Base-by-base conservation (phyloP, 2,113 vertebrate species). In the Petaurus breviceps region DNA sequence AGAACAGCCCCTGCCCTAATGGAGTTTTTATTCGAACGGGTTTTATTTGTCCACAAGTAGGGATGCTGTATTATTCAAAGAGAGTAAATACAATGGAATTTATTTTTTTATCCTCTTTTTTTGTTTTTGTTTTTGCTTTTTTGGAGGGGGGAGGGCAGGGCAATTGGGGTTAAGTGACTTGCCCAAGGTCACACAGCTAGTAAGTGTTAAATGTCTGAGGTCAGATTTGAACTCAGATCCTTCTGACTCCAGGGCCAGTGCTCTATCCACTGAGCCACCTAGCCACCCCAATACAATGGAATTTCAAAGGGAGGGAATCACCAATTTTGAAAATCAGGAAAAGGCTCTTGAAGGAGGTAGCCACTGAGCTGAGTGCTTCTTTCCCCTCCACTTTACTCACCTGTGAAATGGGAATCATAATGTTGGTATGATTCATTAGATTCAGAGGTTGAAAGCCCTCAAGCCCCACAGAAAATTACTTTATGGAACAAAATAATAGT, bases 361-460 rank as follows among this genome's bases (percentile, higher is more conserved):
- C 14, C 61, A 68, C 61, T 37, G 31, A 68, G 31, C 4, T 6
- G 14, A 77, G 4, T 5, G 14, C 61, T 84, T 84, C 28, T 97
- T 98, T 96, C 97, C 98, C 95, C 95, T 89, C 49, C 51, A 8
- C 6, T 49, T 95, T 96, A 50, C 16, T 92, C n/a, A 52, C 90
- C 94, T 94, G 47, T 92, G 94, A 96, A 93, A 96, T 8, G 96
- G 43, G 51, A 92, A 54, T 16, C 55, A 23, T 7, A 90, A n/a
- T 61, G 0, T 53, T 92, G 8, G 77, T 53, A 96, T 77, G 50
- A 94, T 57, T 68, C 51, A 89, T 93, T 96, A 24, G 22, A 94
- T 92, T 96, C 55, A 49, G 84, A 94, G 46, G 43, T 94, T 43
- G 51, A 12, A 95, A 91, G 50, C 12, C 90, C 68, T 92, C 93